Conservation (phyloP, 2,113 vertebrate species). For the Seriola dumerili region DNA sequence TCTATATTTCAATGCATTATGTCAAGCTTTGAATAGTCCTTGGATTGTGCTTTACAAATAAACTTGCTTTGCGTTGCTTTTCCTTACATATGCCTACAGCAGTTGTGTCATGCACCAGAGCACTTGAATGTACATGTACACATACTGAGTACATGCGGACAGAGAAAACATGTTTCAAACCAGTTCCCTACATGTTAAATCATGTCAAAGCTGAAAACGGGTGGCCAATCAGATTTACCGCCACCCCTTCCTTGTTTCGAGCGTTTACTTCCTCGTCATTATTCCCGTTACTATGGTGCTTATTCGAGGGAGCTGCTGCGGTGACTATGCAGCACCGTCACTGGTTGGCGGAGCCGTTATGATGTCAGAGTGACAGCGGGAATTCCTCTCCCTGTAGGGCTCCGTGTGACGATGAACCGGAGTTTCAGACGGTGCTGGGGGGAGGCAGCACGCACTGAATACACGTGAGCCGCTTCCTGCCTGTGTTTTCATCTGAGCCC, state of each 20-base stretch:
- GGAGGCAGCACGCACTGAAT: conserved; percentile 51
- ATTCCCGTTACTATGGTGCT: conserved; percentile 49
- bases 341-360: conserved; percentile 59
- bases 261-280: conserved; percentile 43
- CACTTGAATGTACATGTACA: no score
- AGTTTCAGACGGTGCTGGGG: conserved; percentile 14
- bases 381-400: conserved; percentile 71
- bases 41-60: no score
- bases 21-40: background rate
- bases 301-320: background rate
- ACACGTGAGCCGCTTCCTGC: conserved; percentile 59
- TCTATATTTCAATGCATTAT: background rate
- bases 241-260: conserved; percentile 5
- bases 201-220: background rate
- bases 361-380: conserved; percentile 71
- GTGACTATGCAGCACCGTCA: conserved; percentile 51
- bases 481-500: conserved; percentile 28
- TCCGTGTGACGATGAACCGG: conserved; percentile 6
- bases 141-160: no score
- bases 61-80: no score
- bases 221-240: conserved; percentile 12
- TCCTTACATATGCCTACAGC: no score
- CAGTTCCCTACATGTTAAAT: background rate
- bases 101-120: no score
- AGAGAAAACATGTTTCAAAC: no score